Evolutionary conservation across 2,888 invertebrate species (phyloP), one percentile per base, ranked within the genome.

Genomic region (Andrena bucephala): DNA sequence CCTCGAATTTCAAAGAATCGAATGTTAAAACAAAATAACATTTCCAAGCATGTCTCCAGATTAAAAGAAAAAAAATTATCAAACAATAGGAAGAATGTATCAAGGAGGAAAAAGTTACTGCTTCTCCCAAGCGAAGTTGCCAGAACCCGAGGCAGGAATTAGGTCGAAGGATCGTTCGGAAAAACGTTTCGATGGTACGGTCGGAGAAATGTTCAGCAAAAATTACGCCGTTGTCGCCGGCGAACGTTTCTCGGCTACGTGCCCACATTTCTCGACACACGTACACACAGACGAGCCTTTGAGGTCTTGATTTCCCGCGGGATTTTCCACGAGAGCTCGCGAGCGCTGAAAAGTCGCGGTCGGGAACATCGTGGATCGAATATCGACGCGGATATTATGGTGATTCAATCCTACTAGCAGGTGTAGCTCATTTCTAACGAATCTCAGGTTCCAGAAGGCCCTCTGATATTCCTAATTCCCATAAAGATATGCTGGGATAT

Each of bases 301-400:
- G 86, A 90, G 89, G 31, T 50, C 50, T 89, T 93, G 93, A 93
- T 93, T 93, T 93, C 93, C 93, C 93, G 86, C 69, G 92, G 92
- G 93, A 89, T 88, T 90, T 87, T 78, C 86, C 81, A 76, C 86
- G 81, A 82, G 77, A 75, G 78, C 81, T 84, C 80, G 78, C 84
- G 85, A 79, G 75, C 29, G 66, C 62, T 78, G 74, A 79, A 82
- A 87, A 74, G 78, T 78, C 48, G 67, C 50, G 66, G 76, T 52
- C 57, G 52, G 73, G 52, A 81, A 33, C 76, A 66, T 62, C 67
- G 31, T 66, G 74, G 62, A 33, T 73, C 76, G 81, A 52, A 69
- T 54, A 50, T 71, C 69, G 76, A 77, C 57, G 66, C 67, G 66
- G 57, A 59, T 62, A 71, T 82, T 78, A 76, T 54, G 59, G 33